Evolutionary conservation across 2,113 vertebrate genomes (phyloP), one percentile per base, ranked within the genome.

Genomic region (Columbina picui): DNA sequence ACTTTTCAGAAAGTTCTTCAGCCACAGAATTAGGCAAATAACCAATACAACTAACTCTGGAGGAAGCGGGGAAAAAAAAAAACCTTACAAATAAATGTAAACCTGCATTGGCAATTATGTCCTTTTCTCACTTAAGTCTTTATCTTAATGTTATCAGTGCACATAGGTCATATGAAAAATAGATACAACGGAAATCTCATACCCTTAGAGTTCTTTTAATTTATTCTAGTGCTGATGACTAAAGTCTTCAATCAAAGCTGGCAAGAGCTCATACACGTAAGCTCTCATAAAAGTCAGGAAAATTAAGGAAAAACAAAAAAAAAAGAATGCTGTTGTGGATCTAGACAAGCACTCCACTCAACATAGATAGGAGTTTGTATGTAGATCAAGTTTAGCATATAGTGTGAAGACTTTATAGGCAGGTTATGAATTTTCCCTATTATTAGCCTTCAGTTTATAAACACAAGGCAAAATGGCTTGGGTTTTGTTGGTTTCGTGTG

Each of bases 331-430:
- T 50, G 2, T 41, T 87, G 34, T 45, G 14, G 14, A 75, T 87
- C 68, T 61, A 69, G 63, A 68, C 39, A 78, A 69, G 50, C 15
- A 56, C 9, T 55, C 43, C 16, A 23, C 74, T 52, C 43, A 53
- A 50, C 10, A 63, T 9, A 0, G 3, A 52, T 0, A 75, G 3
- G 2, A 78, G 36, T 52, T 7, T 77, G 32, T 29, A 67, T 4
- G 8, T 16, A 67, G 36, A 30, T 3, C 11, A 47, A 90, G 39
- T 57, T 84, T 23, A 95, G 56, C 56, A 60, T 6, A 56, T 2
- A 29, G 7, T 41, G 7, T 41, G 68, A 80, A 80, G 27, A 12
- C n/a, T 71, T n/a, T n/a, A 3, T 32, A 71, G 60, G 67, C 25
- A 59, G 21, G 8, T 61, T 74, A 81, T 8, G 2, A 91, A 26